Evolutionary conservation across 2,888 invertebrate genomes (phyloP), one percentile per base, ranked within the genome.

Genomic region (Lasius fuliginosus): DNA sequence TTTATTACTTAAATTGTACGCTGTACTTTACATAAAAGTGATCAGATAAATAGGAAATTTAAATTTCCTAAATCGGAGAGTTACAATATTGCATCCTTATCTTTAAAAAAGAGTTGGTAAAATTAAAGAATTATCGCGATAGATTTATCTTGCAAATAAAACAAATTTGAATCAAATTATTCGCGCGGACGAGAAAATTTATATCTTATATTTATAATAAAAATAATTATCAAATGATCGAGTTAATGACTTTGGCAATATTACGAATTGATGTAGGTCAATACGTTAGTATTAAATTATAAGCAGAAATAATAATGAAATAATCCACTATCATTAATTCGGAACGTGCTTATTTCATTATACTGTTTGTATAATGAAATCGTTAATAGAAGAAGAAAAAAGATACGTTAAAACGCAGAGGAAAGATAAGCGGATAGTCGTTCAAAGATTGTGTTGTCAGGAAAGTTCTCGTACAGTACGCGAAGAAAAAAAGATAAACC

Each of bases 361-460:
- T 18, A n/a, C 53, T 40, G 15, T 40, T 42, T 42, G 12, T 42
- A n/a, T 27, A 62, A 65, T 46, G 58, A 56, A 53, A 58, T 3
- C 42, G 4, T 53, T 46, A 60, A 33, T 60, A 33, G 15, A 49
- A 27, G 23, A 53, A 15, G 40, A 60, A 46, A 15, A 15, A 36
- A 0, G 40, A 69, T 5, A 46, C 46, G 18, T 46, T 49, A 62
- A 76, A 68, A 83, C 49, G 33, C 56, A 33, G 53, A 27, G 8
- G 27, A 82, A 69, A 69, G 74, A 81, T 65, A 76, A 81, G 62
- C 40, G 81, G 65, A 84, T 74, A 76, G 85, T 71, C 65, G 81
- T 82, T 81, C 77, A 67, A 75, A 85, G 77, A 82, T 88, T 82
- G 82, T 81, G 67, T 74, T 69, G 81, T 83, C 46, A 69, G 53